phyloP scores from a whole-genome alignment of 2,113 vertebrate species.

The Azemiops feae region DNA sequence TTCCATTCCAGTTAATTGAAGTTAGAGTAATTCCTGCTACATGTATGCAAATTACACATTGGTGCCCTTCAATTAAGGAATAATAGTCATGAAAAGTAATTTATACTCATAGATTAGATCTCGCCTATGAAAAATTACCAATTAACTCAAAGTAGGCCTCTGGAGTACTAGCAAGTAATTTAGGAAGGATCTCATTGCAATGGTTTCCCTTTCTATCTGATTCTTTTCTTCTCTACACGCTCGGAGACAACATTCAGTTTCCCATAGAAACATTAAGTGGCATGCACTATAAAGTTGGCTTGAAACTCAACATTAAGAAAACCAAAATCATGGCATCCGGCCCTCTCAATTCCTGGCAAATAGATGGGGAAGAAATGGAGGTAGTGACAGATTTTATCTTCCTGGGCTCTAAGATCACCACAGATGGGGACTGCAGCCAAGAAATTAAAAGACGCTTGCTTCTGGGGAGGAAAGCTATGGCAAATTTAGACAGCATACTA shows the following conservation, averaged over 20 bases:
- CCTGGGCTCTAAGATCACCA: too few relatives aligned
- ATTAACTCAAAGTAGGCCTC: conserved; percentile 71
- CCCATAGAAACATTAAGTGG: not conserved
- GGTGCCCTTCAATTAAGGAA: conserved; percentile 80
- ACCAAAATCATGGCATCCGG: too few relatives aligned
- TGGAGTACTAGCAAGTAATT: conserved; percentile 63
- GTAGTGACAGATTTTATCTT: too few relatives aligned
- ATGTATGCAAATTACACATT: conserved; percentile 74
- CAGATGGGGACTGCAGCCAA: too few relatives aligned
- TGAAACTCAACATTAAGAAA: too few relatives aligned
- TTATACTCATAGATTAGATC: conserved; percentile 81
- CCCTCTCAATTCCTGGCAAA: too few relatives aligned
- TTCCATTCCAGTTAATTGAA: conserved; percentile 70
- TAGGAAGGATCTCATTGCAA: conserved; percentile 54
- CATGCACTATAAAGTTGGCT: too few relatives aligned
- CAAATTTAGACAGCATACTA: too few relatives aligned
- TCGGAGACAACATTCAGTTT: not conserved
- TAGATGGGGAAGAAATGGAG: too few relatives aligned
- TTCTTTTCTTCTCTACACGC: not conserved
- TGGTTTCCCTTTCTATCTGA: not conserved
- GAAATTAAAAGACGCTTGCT: too few relatives aligned
- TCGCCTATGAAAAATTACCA: conserved; percentile 73
- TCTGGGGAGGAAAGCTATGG: too few relatives aligned
- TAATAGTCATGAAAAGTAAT: conserved; percentile 78
- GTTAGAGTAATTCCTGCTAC: conserved; percentile 65